Evolutionary conservation across 1,140 invertebrate genomes (phyloP).

Genomic region (Scylla paramamosain): DNA sequence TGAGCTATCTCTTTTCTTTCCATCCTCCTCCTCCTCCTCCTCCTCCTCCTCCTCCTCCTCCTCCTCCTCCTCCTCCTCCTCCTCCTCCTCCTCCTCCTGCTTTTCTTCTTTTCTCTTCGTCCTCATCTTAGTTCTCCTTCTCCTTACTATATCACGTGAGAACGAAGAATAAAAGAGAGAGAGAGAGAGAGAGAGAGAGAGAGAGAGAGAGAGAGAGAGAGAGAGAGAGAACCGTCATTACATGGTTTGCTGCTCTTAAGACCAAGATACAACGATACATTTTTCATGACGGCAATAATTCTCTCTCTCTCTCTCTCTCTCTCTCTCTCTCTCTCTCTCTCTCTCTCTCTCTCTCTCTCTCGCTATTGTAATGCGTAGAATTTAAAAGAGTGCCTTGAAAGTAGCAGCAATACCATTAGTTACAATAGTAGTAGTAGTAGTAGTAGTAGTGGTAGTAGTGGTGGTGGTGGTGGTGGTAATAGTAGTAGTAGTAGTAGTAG

Average conservation of each 20-base stretch:
- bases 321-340: constrained; percentile 20
- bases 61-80: no score
- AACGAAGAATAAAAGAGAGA: no score
- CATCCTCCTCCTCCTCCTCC: background rate
- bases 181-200: no score
- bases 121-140: no score
- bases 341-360: constrained; percentile 11
- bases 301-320: constrained; percentile 20
- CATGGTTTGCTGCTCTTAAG: background rate
- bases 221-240: background rate
- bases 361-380: background rate
- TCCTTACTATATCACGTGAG: background rate
- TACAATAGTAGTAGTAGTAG: background rate
- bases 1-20: background rate
- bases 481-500: background rate
- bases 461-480: background rate
- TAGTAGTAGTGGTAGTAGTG: constrained; percentile 23
- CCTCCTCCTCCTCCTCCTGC: no score
- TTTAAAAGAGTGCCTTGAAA: background rate
- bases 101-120: no score
- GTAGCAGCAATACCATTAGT: background rate
- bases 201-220: no score
- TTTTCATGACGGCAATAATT: background rate
- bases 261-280: background rate
- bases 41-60: background rate